Percentiles rank a stretch among this genome's conserved stretches.
phyloP scores from a whole-genome alignment of 2,888 invertebrate genomes.

The Andrena minutula region DNA sequence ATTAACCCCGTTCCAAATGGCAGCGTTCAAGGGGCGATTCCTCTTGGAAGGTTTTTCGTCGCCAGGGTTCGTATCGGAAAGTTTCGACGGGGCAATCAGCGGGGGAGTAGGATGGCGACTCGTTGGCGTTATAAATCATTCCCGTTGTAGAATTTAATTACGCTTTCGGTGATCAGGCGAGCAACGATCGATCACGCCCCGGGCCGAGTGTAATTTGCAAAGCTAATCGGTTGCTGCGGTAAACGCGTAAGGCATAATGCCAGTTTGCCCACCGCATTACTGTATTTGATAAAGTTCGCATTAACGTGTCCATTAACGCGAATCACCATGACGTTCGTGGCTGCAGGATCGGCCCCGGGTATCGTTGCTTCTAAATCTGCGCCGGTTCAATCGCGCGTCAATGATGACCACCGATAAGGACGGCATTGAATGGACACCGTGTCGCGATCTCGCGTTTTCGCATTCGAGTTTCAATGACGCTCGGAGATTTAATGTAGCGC shows the following conservation, averaged over 20 bases:
- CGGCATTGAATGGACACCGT: not conserved
- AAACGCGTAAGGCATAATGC: constrained; percentile 65
- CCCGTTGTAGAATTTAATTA: constrained; percentile 65
- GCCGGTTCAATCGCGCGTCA: constrained; percentile 16
- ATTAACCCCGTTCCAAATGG: too few species aligned
- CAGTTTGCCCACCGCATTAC: constrained; percentile 68
- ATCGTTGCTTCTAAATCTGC: constrained; percentile 24
- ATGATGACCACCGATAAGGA: constrained; percentile 13
- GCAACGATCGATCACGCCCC: constrained; percentile 60
- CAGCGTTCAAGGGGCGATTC: too few species aligned
- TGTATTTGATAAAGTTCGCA: constrained; percentile 70
- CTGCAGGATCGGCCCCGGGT: constrained; percentile 11
- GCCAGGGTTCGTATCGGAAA: too few species aligned
- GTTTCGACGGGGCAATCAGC: not conserved
- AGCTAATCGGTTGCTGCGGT: constrained; percentile 70
- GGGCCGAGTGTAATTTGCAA: constrained; percentile 67
- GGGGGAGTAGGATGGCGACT: not conserved
- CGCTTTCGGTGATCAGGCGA: constrained; percentile 62
- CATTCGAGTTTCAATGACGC: constrained; percentile 10
- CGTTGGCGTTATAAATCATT: constrained; percentile 44
- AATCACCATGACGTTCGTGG: constrained; percentile 23
- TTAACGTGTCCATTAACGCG: constrained; percentile 67
- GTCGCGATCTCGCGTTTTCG: not conserved
- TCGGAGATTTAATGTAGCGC: constrained; percentile 11
- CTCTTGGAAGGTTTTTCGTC: too few species aligned